phyloP scores from a whole-genome alignment of 2,797 vertebrate species.

The Cryptoprocta ferox region DNA sequence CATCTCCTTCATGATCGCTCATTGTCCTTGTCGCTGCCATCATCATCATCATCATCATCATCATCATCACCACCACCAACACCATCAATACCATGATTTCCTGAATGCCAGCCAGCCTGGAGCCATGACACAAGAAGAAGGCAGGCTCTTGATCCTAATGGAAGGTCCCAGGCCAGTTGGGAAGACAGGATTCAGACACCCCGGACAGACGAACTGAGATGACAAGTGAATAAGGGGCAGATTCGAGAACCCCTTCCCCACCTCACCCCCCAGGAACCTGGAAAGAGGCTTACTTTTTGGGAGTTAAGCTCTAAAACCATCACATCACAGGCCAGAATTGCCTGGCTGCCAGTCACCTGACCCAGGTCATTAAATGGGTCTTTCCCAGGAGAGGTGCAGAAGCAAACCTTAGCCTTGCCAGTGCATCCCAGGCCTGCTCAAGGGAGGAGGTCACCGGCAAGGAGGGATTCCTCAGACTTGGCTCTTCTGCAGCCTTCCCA shows the following conservation, averaged over 20 bases:
- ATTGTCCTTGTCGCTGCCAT: not conserved
- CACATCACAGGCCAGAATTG: not conserved
- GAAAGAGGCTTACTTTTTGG: not conserved
- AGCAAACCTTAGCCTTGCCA: not conserved
- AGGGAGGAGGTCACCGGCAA: not conserved
- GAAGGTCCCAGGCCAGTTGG: not conserved
- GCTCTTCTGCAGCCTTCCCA: not conserved
- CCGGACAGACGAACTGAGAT: not conserved
- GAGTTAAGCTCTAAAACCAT: not conserved
- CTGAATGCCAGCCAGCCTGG: not conserved
- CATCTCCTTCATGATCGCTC: not conserved
- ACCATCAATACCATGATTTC: not conserved
- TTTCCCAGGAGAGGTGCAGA: not conserved
- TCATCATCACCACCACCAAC: not conserved
- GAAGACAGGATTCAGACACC: slow-evolving; percentile 21
- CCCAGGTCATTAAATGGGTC: not conserved
- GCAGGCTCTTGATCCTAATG: not conserved
- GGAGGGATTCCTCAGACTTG: not conserved
- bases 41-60: not conserved
- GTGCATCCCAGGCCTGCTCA: not conserved
- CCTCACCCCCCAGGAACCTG: not conserved
- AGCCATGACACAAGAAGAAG: not conserved
- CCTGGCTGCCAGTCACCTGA: not conserved
- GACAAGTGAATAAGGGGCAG: not conserved
- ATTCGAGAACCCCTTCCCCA: not conserved